These are phyloP conservation scores for Lasiommata megera DNA, from an alignment of 2,888 invertebrate species.

Conservation along the genomic window DNA sequence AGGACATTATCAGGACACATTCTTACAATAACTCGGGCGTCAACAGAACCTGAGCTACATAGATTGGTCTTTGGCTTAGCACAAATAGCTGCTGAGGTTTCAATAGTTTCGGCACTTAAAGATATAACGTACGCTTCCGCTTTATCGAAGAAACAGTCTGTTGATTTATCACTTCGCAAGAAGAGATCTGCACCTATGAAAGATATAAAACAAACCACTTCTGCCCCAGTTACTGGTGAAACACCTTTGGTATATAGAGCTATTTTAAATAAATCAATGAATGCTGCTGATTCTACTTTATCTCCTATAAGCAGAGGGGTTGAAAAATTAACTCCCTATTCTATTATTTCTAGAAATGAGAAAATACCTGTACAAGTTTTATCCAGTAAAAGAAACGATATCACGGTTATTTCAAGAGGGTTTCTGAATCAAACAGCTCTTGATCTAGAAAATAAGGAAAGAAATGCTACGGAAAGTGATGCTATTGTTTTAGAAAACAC, in stretches of 20 bases:
- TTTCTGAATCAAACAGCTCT: slow-evolving; percentile 70
- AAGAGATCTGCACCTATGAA: slow-evolving; percentile 51
- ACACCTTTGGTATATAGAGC: slow-evolving; percentile 48
- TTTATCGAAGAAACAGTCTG: slow-evolving; percentile 69
- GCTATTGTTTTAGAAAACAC: slow-evolving; percentile 56
- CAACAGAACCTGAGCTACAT: slow-evolving; percentile 74
- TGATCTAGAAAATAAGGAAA: slow-evolving; percentile 54
- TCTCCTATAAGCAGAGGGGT: slow-evolving; percentile 20
- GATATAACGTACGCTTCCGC: slow-evolving; percentile 69
- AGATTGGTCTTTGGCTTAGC: slow-evolving; percentile 70
- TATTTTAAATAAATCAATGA: slow-evolving; percentile 55
- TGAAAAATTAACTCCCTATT: slow-evolving; percentile 48
- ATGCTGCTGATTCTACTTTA: slow-evolving; percentile 20
- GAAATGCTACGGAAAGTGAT: slow-evolving; percentile 48
- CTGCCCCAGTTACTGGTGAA: slow-evolving; percentile 27
- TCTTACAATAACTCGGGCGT: slow-evolving; percentile 62
- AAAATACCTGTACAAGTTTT: slow-evolving; percentile 52
- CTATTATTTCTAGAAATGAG: slow-evolving; percentile 52
- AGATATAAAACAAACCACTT: slow-evolving; percentile 35
- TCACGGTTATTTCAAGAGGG: slow-evolving; percentile 44
- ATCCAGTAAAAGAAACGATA: slow-evolving; percentile 37
- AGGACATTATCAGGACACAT: slow-evolving; percentile 70
- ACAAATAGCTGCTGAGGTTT: slow-evolving; percentile 74
- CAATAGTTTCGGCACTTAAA: slow-evolving; percentile 71
- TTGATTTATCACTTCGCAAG: slow-evolving; percentile 63